Evolutionary conservation across 2,888 invertebrate genomes (phyloP).

Genomic region (Macrosoma leucophasiata): DNA sequence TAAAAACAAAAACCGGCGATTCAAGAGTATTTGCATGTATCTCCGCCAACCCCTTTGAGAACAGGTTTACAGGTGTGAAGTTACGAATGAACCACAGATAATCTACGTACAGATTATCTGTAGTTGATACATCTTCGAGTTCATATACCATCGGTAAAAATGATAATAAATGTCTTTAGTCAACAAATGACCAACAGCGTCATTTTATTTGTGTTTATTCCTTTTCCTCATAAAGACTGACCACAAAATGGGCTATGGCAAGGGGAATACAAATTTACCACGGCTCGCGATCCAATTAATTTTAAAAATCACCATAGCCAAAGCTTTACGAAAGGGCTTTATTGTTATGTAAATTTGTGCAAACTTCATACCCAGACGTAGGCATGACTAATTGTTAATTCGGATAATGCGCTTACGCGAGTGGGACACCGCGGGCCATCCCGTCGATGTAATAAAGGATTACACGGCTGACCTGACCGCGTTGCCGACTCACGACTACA

Average conservation of each 20-base stretch:
- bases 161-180: too few species aligned
- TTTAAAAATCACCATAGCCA: slow-evolving; percentile 67
- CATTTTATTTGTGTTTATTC: slow-evolving; percentile 13
- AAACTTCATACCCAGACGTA: slow-evolving; percentile 67
- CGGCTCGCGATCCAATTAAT: slow-evolving; percentile 68
- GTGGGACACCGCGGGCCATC: slow-evolving; percentile 43
- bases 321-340: slow-evolving; percentile 50
- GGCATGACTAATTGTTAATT: slow-evolving; percentile 76
- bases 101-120: too few species aligned
- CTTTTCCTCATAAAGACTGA: slow-evolving; percentile 34
- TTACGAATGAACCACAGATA: too few species aligned
- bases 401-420: slow-evolving; percentile 67
- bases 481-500: slow-evolving; percentile 18
- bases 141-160: too few species aligned
- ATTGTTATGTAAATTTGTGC: slow-evolving; percentile 74
- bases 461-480: slow-evolving; percentile 33
- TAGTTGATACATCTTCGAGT: too few species aligned
- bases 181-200: too few species aligned
- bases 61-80: too few species aligned
- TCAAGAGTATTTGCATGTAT: too few species aligned
- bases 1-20: too few species aligned
- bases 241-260: slow-evolving; percentile 40
- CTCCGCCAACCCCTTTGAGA: too few species aligned
- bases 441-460: slow-evolving; percentile 44
- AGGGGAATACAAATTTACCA: slow-evolving; percentile 54